Evolutionary conservation across 2,797 vertebrate species (phyloP), one percentile per base, ranked within the genome.

Genomic region (Sebastes elongatus): DNA sequence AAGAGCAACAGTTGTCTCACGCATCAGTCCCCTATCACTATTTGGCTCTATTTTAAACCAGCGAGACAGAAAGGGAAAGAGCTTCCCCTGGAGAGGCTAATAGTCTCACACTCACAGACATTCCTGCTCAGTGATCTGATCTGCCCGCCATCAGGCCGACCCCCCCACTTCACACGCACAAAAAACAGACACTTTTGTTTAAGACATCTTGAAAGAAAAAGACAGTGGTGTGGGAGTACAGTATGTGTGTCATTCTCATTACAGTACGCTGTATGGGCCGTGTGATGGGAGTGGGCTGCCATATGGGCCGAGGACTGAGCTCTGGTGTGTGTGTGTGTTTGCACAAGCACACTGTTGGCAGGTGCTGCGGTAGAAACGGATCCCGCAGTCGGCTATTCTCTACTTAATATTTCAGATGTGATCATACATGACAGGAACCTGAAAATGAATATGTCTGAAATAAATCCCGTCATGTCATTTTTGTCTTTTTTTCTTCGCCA

Each of bases 71-170:
- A 70, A 76, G 77, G 83, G 81, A 88, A 75, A 49, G 76, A 81
- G 68, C 65, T 83, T 81, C 74, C 74, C 78, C 64, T 22, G 14
- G 78, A 86, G 71, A 88, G 57, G 11, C 80, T 63, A 62, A 86
- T 33, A 80, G 81, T 88, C 85, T 83, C 81, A 85, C 82, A 81
- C 80, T 78, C 83, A 70, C 83, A 82, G 28, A 83, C 88, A 89
- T 91, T 93, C 91, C 87, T 80, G 70, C 63, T 25, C 4, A 46
- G 81, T 76, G 81, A 94, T 88, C 72, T 74, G 89, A 93, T 91
- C 88, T 71, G 49, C 42, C 38, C 27, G 5, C 78, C 76, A 82
- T 74, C 74, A 67, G 63, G 18, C 55, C 64, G 35, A 81, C 72
- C 59, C 38, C 82, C 74, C 59, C 32, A 27, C 23, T 59, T 52